These are phyloP conservation scores for Echinometra lucunter DNA, from an alignment of 53 echinoderm and acorn worm genomes.

Conservation along the genomic window DNA sequence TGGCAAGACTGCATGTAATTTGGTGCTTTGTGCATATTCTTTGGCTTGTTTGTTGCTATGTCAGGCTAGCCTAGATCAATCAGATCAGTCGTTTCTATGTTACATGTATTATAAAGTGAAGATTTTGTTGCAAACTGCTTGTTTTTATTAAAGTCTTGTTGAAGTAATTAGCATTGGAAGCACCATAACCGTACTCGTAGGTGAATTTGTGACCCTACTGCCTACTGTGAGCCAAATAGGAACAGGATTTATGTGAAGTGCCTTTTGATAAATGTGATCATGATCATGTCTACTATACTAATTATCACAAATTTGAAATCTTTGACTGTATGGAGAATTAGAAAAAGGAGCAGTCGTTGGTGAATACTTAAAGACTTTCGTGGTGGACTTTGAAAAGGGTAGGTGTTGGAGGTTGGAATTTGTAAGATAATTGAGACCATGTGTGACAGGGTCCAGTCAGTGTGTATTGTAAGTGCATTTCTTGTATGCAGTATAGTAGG, in stretches of 20 bases:
- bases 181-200: no score
- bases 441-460: background rate
- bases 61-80: background rate
- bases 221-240: no score
- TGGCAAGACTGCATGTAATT: background rate
- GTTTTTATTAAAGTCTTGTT: no score
- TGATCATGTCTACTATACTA: no score
- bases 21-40: background rate
- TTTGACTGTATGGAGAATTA: background rate
- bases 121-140: no score
- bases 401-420: background rate
- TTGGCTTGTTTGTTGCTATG: background rate
- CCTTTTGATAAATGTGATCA: no score
- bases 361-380: background rate
- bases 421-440: background rate
- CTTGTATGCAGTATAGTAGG: background rate
- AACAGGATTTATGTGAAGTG: no score
- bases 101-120: no score
- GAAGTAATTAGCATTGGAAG: no score
- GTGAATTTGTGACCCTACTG: no score
- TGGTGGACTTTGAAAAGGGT: background rate
- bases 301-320: no score
- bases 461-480: conserved; percentile 9
- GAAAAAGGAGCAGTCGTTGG: background rate
- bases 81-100: no score